These are phyloP conservation scores for Lysandra coridon DNA, from an alignment of 2,888 invertebrate genomes.

Conservation along the genomic window DNA sequence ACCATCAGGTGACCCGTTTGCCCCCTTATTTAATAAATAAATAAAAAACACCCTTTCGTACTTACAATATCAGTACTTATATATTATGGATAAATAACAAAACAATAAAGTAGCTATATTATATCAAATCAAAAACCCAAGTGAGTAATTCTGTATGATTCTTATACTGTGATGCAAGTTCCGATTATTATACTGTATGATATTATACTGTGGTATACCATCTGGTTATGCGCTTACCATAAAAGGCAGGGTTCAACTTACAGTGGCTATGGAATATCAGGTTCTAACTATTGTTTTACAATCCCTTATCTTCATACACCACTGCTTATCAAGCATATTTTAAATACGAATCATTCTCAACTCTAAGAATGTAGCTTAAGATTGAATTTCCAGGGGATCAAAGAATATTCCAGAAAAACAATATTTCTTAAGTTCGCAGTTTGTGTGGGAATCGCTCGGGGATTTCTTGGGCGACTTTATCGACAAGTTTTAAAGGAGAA, in stretches of 20 bases:
- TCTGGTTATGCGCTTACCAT: background rate
- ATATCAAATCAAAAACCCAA: too few species aligned
- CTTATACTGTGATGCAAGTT: too few species aligned
- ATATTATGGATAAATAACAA: too few species aligned
- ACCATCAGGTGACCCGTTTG: too few species aligned
- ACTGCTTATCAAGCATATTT: background rate
- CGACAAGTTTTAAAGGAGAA: background rate
- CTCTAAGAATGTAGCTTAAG: background rate
- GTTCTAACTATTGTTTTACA: conserved; percentile 8
- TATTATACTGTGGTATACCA: background rate
- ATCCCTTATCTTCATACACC: conserved; percentile 8
- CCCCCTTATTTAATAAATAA: too few species aligned
- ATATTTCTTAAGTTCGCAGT: conserved; percentile 15
- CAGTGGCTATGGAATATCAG: background rate
- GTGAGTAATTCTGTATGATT: too few species aligned
- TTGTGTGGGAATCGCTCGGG: background rate
- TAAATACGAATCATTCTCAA: background rate
- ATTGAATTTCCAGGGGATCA: background rate
- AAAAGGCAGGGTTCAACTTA: conserved; percentile 1
- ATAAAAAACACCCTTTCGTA: too few species aligned
- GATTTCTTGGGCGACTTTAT: background rate
- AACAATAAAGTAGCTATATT: too few species aligned
- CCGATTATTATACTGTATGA: background rate
- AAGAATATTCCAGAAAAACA: conserved; percentile 17
- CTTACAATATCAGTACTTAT: too few species aligned